Base-by-base conservation (phyloP, 2,888 invertebrate genomes). In the Eupithecia subfuscata region DNA sequence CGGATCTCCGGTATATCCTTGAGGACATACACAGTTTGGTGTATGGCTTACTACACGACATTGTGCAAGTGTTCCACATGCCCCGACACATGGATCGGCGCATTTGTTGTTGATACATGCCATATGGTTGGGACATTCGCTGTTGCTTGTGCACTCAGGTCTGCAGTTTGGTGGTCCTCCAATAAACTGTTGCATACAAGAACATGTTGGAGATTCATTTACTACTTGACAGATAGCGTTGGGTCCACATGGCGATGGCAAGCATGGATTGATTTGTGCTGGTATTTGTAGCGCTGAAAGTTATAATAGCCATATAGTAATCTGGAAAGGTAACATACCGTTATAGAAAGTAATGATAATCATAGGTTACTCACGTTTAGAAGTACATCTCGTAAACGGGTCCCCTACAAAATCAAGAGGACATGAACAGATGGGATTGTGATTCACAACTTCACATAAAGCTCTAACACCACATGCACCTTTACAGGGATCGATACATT, bases 351-450 rank as follows among this genome's bases (percentile, higher is more conserved):
- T 60, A 2, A 22, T 56, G 22, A 60, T 60, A 60, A 25, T 60
- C 25, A 60, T 14, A 60, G 12, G 1, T 70, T 73, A 78, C 96
- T 95, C 94, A 96, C 97, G 96, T 90, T 95, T 96, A 74, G 94
- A 93, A 74, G 95, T 92, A 84, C 97, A 97, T 90, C 96, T 95
- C 18, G 95, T 91, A 85, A 97, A 97, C 34, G 97, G 97, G 95
- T 98, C 97, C 71, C 98, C 98, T 5, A 96, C 96, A 80, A 95
- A 96, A 71, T 96, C 95, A 56, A 94, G 90, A 11, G 96, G 95
- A 87, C 98, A 98, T 77, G 96, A 96, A 87, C 98, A 98, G 85
- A 97, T 96, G 0, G 97, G 97, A 88, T 96, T 97, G 86, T 98
- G 98, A 87, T 97, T 97, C 6, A 97, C 95, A 30, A 97, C 96